Conservation (phyloP, 2,113 vertebrate genomes). For the Talpa occidentalis region DNA sequence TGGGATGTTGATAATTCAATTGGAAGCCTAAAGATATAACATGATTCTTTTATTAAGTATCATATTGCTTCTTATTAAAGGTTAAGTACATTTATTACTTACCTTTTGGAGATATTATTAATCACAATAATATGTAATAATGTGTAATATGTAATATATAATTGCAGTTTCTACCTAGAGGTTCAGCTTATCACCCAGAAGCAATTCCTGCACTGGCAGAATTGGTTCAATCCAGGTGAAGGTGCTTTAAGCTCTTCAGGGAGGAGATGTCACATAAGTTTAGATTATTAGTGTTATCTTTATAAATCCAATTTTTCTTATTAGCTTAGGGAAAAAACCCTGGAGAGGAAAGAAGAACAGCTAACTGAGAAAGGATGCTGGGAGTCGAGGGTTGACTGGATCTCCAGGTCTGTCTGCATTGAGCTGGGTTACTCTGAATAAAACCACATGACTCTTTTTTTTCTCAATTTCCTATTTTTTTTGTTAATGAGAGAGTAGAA, state of each 20-base stretch:
- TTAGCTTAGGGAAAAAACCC: background rate
- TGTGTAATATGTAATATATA: background rate
- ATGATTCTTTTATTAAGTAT: conserved; percentile 26
- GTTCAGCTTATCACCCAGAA: background rate
- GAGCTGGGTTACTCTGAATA: background rate
- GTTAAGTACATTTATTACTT: background rate
- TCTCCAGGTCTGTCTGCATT: background rate
- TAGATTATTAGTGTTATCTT: conserved; percentile 1
- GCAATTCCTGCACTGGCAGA: background rate
- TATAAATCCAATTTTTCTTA: conserved; percentile 33
- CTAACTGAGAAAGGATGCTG: background rate
- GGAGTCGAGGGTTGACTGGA: background rate
- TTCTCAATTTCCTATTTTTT: background rate
- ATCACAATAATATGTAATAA: background rate
- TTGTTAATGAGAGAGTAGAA: background rate
- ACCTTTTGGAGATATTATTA: background rate
- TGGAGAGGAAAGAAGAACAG: background rate
- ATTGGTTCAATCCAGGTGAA: background rate
- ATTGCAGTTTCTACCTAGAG: background rate
- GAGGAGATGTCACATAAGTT: background rate
- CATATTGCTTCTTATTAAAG: background rate
- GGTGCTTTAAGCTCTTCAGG: background rate
- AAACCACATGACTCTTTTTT: background rate
- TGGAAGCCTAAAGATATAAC: conserved; percentile 25
- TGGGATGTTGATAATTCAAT: background rate